Percentiles rank a stretch among this genome's conserved stretches.
Conservation (phyloP, 2,888 invertebrate genomes). For the Melanostoma mellinum region DNA sequence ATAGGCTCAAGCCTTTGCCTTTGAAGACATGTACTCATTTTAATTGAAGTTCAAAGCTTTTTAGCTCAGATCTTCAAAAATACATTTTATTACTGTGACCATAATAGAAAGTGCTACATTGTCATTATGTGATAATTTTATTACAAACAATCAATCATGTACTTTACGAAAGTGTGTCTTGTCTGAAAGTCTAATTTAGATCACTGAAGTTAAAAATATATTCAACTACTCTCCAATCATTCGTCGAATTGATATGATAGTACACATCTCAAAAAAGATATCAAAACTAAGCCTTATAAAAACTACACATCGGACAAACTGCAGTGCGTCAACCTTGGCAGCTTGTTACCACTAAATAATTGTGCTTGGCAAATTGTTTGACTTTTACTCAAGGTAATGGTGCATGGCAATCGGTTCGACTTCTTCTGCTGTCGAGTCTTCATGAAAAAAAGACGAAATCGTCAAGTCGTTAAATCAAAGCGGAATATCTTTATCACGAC, state of each 20-base stretch:
- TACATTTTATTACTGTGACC: too few relatives aligned
- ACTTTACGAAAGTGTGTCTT: too few relatives aligned
- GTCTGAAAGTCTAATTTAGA: too few relatives aligned
- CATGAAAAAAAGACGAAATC: too few relatives aligned
- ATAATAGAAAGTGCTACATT: too few relatives aligned
- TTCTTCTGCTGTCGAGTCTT: background rate
- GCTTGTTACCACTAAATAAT: conserved; percentile 29
- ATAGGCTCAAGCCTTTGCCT: too few relatives aligned
- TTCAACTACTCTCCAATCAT: conserved; percentile 8
- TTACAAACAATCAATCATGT: too few relatives aligned
- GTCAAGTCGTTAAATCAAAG: conserved; percentile 12
- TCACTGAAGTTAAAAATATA: background rate
- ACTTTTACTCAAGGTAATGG: conserved; percentile 32
- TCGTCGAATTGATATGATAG: conserved; percentile 33
- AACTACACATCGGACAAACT: conserved; percentile 27
- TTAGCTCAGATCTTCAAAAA: too few relatives aligned
- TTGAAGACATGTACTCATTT: too few relatives aligned
- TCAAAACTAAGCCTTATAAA: conserved; percentile 37
- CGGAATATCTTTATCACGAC: background rate
- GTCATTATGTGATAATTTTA: too few relatives aligned
- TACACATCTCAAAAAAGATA: conserved; percentile 38
- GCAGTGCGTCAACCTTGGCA: conserved; percentile 59
- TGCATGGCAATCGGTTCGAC: too few relatives aligned
- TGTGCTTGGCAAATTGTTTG: conserved; percentile 34
- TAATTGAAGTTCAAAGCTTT: too few relatives aligned